These are phyloP conservation scores for Passerina amoena DNA, from an alignment of 2,113 vertebrate genomes.

Conservation along the genomic window DNA sequence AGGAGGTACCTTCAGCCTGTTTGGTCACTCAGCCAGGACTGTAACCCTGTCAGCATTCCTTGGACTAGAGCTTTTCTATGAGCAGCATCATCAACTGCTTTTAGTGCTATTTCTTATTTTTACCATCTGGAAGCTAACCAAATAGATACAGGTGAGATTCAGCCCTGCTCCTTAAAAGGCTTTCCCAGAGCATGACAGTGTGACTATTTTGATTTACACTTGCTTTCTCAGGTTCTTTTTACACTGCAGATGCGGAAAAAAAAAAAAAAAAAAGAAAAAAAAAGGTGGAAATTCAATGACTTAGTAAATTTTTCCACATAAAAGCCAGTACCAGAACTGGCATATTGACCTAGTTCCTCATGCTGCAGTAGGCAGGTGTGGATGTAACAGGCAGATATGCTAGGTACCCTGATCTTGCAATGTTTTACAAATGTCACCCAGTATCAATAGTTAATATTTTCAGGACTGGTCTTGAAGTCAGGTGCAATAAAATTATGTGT, in stretches of 20 bases:
- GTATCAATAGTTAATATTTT: not conserved
- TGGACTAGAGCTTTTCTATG: not conserved
- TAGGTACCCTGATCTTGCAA: not conserved
- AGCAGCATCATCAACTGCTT: not conserved
- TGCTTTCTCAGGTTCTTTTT: not conserved
- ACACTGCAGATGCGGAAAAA: not conserved
- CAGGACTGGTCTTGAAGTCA: not conserved
- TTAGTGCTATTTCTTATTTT: not conserved
- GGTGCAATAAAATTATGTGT: not conserved
- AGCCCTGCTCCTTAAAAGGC: not conserved
- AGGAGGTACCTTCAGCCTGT: not conserved
- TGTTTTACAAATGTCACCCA: not conserved
- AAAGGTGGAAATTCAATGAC: not conserved
- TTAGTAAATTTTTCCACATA: slow-evolving; percentile 3
- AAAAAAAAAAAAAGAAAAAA: not conserved
- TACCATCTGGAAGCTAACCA: not conserved
- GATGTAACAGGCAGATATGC: not conserved
- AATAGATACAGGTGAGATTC: not conserved
- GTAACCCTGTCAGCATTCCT: not conserved
- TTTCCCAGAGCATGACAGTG: not conserved
- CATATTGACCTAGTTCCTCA: not conserved
- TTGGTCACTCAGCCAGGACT: not conserved
- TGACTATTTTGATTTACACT: not conserved
- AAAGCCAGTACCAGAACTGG: not conserved
- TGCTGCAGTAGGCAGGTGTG: not conserved